These are phyloP conservation scores for Sitta europaea DNA, from an alignment of 2,113 vertebrate species.

Conservation along the genomic window DNA sequence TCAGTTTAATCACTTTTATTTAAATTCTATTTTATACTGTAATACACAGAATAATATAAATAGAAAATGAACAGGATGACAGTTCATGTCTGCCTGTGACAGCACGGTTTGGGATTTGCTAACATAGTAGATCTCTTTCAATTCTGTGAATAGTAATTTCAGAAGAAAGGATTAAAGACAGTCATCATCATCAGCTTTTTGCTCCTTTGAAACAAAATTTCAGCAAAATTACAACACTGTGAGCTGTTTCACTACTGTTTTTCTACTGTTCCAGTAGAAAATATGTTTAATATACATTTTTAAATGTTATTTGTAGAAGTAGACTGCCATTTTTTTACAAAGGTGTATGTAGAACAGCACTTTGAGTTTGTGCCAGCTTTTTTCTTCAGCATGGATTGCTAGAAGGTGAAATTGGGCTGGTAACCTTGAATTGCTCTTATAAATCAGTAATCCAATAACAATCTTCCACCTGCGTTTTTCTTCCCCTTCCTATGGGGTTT, in stretches of 20 bases:
- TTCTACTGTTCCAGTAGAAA: neutral
- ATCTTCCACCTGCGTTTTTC: neutral
- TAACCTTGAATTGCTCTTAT: neutral
- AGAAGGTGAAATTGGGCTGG: neutral
- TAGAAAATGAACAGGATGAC: conserved; percentile 27
- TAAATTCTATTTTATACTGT: conserved; percentile 12
- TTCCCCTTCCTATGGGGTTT: neutral
- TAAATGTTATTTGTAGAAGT: neutral
- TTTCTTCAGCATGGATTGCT: neutral
- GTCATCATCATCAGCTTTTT: conserved; percentile 19
- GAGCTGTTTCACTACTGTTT: neutral
- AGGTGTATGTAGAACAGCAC: neutral
- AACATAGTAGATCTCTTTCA: conserved; percentile 60
- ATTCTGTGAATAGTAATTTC: conserved; percentile 48
- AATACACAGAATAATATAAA: conserved; percentile 32
- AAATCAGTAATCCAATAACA: neutral
- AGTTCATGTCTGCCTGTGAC: conserved; percentile 36
- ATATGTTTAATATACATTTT: neutral
- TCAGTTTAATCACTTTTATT: conserved; percentile 19
- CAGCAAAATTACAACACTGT: conserved; percentile 9
- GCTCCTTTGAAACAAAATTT: conserved; percentile 37
- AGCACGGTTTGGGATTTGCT: conserved; percentile 45
- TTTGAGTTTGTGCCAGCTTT: neutral
- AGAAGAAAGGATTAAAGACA: conserved; percentile 54
- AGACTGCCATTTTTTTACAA: neutral